Base-by-base conservation (phyloP, 1,140 invertebrate genomes). In the Drosophila pallidifrons region DNA sequence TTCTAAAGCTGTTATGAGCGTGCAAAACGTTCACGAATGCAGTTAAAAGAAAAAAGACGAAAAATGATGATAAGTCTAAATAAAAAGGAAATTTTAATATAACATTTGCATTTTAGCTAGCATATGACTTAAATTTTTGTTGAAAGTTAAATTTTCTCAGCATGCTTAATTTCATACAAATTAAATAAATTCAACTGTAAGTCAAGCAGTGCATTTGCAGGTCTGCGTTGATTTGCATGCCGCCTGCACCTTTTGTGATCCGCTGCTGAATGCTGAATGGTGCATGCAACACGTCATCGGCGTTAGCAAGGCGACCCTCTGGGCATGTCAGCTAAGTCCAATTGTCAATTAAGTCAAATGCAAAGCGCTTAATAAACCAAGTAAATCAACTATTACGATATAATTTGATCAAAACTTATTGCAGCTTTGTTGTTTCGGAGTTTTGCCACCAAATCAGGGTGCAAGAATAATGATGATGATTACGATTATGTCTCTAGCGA, bases 291-390 rank as follows among this genome's bases (percentile, higher is more conserved):
- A 86, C 82, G 82, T 86, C 82, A 86, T 75, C n/a, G 20, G 20
- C 46, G 28, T 11, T 45, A 13, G 47, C 47, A 3, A 10, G 30
- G 49, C 49, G n/a, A 25, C 28, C 74, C 45, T 57, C 75, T 63
- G 54, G 46, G 69, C 52, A 49, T 61, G 55, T 67, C 60, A 59
- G 52, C 52, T 45, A 73, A 73, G 77, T 67, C 65, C 81, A 78
- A 69, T 76, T 76, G 76, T 72, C 73, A 87, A 75, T 81, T 75
- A 81, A 69, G 67, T 65, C 80, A 74, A 77, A 59, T 68, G 61
- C 28, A 52, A 25, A 52, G 38, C 32, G 35, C 35, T 25, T 43
- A 66, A 74, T 70, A 82, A 77, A 58, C 45, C 63, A 71, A 75
- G 59, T 67, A 76, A 58, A 81, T 75, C 68, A 75, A 57, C 47